These are phyloP conservation scores for Alectoris magna DNA, from an alignment of 2,797 vertebrate genomes.

Conservation along the genomic window DNA sequence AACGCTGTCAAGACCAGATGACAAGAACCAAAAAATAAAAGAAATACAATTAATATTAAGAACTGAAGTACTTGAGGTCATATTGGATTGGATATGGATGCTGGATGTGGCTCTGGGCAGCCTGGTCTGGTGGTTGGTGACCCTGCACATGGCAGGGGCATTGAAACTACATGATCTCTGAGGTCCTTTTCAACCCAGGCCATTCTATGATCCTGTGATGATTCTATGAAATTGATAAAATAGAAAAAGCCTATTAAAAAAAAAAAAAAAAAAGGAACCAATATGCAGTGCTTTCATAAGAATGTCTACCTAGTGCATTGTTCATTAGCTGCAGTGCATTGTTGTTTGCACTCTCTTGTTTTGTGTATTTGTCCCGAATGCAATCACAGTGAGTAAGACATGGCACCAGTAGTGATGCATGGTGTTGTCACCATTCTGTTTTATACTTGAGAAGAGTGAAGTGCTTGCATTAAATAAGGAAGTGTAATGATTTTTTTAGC, in stretches of 20 bases:
- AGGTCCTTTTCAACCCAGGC: too few species aligned
- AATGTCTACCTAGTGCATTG: neutral
- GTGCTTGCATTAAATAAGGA: neutral
- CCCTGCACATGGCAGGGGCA: too few species aligned
- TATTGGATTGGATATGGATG: too few species aligned
- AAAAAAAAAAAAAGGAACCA: neutral
- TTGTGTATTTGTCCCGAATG: neutral
- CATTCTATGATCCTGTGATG: too few species aligned
- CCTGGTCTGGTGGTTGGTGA: too few species aligned
- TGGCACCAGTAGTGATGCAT: neutral
- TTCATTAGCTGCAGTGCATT: neutral
- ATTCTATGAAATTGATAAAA: too few species aligned
- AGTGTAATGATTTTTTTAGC: neutral
- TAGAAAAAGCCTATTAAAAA: neutral
- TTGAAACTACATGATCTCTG: too few species aligned
- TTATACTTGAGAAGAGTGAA: neutral
- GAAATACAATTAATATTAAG: neutral
- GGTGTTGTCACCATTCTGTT: neutral
- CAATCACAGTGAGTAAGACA: neutral
- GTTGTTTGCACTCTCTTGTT: neutral
- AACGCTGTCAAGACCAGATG: neutral
- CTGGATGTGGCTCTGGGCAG: too few species aligned
- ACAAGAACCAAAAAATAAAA: neutral
- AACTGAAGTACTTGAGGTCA: neutral
- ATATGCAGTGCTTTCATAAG: neutral